Conservation (phyloP, 30 jellyfish, hydroid and myxozoan species). For the Haliclystus octoradiatus region DNA sequence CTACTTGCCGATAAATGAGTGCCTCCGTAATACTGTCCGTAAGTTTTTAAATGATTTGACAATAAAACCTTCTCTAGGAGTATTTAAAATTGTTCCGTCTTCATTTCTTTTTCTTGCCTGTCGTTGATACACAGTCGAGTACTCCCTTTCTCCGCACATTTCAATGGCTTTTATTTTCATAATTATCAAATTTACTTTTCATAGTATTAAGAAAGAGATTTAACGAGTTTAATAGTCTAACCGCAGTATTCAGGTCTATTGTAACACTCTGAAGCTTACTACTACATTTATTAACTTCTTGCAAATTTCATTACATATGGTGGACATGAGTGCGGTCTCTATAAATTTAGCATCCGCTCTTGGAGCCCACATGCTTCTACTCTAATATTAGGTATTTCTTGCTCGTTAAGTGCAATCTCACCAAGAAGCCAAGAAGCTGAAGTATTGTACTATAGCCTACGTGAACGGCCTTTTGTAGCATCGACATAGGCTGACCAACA, state of each 20-base stretch:
- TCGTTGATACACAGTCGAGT: not conserved
- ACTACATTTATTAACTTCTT: slow-evolving; percentile 9
- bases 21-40: no score
- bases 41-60: no score
- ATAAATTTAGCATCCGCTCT: not conserved
- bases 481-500: slow-evolving; percentile 44
- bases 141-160: not conserved
- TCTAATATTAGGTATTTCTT: not conserved
- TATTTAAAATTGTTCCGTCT: no score
- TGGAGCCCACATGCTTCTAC: not conserved
- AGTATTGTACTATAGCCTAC: not conserved
- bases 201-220: not conserved
- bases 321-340: slow-evolving; percentile 24
- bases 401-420: not conserved
- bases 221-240: not conserved
- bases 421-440: not conserved
- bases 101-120: not conserved
- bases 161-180: not conserved
- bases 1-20: no score
- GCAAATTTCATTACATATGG: slow-evolving; percentile 25
- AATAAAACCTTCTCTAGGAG: no score
- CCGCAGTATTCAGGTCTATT: slow-evolving; percentile 1
- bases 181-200: not conserved
- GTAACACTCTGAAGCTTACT: slow-evolving; percentile 12
- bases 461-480: slow-evolving; percentile 45